A percentile compares a stretch with the other conserved stretches of the same genome.
Evolutionary conservation across 2,113 vertebrate genomes (phyloP).

Genomic region (Crocuta crocuta): DNA sequence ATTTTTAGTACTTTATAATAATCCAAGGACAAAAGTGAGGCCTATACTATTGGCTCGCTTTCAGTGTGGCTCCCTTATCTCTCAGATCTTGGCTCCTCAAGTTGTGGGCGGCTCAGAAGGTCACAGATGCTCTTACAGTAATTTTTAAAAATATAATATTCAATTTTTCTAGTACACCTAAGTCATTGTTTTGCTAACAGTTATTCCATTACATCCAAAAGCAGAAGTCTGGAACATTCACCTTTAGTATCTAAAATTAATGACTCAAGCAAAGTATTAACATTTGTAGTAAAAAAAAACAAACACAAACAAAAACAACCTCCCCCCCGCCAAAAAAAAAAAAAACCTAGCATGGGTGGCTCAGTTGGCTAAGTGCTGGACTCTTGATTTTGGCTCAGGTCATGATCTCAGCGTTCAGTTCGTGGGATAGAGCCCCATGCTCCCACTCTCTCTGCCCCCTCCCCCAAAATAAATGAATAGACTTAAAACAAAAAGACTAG

Average conservation of each 20-base stretch:
- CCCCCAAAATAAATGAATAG: too few relatives aligned
- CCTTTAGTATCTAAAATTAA: background rate
- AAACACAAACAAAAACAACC: too few relatives aligned
- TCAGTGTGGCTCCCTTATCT: background rate
- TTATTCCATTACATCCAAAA: background rate
- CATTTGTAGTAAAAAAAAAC: background rate
- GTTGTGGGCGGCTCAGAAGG: rapidly evolving
- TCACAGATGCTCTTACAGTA: background rate
- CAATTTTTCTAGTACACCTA: background rate
- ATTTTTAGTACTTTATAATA: background rate
- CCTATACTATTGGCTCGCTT: background rate
- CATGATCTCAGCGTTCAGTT: too few relatives aligned
- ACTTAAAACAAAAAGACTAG: background rate
- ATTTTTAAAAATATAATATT: background rate
- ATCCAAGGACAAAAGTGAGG: background rate
- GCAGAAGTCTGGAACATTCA: background rate
- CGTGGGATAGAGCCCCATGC: too few relatives aligned
- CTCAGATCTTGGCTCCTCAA: background rate
- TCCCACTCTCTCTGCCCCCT: too few relatives aligned
- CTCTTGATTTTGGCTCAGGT: too few relatives aligned
- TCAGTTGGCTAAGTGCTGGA: too few relatives aligned
- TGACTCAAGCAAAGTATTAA: background rate
- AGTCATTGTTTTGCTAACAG: background rate
- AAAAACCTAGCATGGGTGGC: too few relatives aligned
- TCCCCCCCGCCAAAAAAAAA: too few relatives aligned